Percentiles rank a stretch among this genome's conserved stretches.
Evolutionary conservation across 2,797 vertebrate species (phyloP).

Genomic region (Leucoraja ocellata): DNA sequence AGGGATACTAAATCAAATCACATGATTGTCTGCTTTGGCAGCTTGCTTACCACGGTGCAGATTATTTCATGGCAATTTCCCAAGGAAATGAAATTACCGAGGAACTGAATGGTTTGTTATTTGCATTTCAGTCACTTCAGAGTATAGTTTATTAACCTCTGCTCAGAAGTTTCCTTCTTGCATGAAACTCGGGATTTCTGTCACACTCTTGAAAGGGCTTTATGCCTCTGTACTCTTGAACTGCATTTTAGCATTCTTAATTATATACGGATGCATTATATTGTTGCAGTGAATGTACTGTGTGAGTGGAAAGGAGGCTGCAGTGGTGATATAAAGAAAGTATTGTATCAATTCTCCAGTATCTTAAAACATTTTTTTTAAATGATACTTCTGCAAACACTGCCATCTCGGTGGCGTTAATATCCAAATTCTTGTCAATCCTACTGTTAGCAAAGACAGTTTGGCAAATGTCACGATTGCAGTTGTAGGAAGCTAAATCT

Average conservation of each 20-base stretch:
- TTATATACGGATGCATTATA: neutral
- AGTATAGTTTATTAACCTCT: neutral
- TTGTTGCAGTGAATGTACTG: neutral
- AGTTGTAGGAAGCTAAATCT: neutral
- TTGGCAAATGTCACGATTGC: neutral
- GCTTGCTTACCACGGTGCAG: too few relatives aligned
- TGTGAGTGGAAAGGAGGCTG: neutral
- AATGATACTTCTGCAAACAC: too few relatives aligned
- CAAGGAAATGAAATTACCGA: neutral
- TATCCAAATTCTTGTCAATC: neutral
- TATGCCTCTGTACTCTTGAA: neutral
- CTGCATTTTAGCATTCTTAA: neutral
- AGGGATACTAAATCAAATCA: too few relatives aligned
- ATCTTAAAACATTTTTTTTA: neutral
- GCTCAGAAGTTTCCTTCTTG: too few relatives aligned
- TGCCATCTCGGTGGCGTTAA: neutral
- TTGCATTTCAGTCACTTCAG: neutral
- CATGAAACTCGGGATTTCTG: neutral
- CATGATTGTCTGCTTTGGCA: too few relatives aligned
- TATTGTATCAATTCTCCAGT: neutral
- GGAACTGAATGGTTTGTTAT: neutral
- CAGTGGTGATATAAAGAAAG: neutral
- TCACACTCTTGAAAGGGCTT: neutral
- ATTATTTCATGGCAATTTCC: too few relatives aligned
- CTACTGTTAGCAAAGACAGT: neutral